Evolutionary conservation across 2,888 invertebrate genomes (phyloP), one percentile per base, ranked within the genome.

Genomic region (Diaperis boleti): DNA sequence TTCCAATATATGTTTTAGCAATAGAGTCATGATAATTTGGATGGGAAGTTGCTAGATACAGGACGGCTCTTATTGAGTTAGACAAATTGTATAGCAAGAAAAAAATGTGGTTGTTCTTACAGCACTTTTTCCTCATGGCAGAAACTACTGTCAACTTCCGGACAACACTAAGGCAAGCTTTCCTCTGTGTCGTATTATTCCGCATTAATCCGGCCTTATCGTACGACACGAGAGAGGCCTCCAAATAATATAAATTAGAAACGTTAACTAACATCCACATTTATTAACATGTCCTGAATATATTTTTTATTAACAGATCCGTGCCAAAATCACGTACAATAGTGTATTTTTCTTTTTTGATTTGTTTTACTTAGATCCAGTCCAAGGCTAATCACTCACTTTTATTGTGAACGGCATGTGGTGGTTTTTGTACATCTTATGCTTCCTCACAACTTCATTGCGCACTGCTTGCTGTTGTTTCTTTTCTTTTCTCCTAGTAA

Each of bases 131-230:
- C 85, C 85, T 85, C 85, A 85, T 85, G 85, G 82, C 82, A 79
- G 89, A 89, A 84, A 85, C 59, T 15, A 54, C 87, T 84, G 86
- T 87, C 85, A 87, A 86, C 85, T 88, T 88, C 86, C 87, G 87
- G 86, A 88, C 88, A 83, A 89, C 89, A 85, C 86, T 89, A 87
- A 89, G 89, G 89, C 89, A 89, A 90, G 89, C 87, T 74, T 71
- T 68, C 71, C 68, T 76, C 68, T 72, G 65, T 76, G 73, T 74
- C 71, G 71, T 73, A 68, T 62, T 55, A 64, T 62, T 56, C 64
- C 65, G 56, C 29, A 61, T 67, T 62, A 60, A 49, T 54, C 54
- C 14, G 54, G 57, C 64, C 49, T 31, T 41, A 55, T 47, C 37
- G 42, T 42, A 45, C 59, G 60, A 60, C 49, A 64, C 60, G 42